Percentiles rank a stretch among this genome's conserved stretches.
Conservation (phyloP, 1,140 invertebrate genomes). For the Bombus pyrosoma region DNA sequence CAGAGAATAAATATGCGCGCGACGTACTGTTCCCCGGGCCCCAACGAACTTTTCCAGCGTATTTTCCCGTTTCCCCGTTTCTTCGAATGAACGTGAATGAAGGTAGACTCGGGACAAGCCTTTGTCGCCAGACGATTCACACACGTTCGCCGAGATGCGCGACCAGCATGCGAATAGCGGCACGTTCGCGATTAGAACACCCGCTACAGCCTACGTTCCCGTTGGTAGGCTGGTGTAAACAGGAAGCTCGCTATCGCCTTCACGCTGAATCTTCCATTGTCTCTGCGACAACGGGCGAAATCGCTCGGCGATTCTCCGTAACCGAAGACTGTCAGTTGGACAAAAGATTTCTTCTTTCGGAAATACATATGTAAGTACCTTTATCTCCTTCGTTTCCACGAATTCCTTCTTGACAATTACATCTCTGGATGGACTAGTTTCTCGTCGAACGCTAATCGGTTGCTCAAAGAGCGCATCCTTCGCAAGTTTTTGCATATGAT, state of each 20-base stretch:
- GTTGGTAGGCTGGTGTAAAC: conserved; percentile 22
- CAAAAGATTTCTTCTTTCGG: neutral
- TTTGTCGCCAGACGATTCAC: conserved; percentile 24
- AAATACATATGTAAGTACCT: neutral
- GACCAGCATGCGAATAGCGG: conserved; percentile 34
- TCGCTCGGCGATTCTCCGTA: neutral
- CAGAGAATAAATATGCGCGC: conserved; percentile 24
- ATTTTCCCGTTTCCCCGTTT: conserved; percentile 23
- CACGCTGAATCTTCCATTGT: conserved; percentile 4
- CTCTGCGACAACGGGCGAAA: neutral
- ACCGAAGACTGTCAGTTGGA: neutral
- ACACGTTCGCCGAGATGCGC: neutral
- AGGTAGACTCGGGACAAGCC: conserved; percentile 10
- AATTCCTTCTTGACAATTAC: neutral
- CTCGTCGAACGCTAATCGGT: neutral
- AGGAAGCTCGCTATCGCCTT: conserved; percentile 29
- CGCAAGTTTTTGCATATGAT: neutral
- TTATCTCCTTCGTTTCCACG: neutral
- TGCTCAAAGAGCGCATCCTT: neutral
- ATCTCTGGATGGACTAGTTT: neutral
- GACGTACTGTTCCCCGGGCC: neutral
- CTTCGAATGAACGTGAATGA: conserved; percentile 45
- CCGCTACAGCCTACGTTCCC: conserved; percentile 6
- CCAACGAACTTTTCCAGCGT: conserved; percentile 16
- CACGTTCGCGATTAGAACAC: conserved; percentile 38